Base-by-base conservation (phyloP, 2,797 vertebrate species). In the Nasua narica region DNA sequence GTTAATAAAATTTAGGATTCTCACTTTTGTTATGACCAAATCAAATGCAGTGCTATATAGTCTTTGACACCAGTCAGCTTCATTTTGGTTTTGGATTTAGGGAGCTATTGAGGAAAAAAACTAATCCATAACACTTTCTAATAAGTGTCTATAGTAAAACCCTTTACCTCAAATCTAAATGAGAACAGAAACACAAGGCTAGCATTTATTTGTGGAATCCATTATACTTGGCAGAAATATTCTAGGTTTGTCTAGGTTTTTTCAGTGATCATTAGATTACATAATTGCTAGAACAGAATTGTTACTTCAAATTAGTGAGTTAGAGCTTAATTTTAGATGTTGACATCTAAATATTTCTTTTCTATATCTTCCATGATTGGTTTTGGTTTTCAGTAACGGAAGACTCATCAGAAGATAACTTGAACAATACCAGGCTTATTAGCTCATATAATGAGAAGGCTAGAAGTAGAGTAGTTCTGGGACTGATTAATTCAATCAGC, bases 131-230 rank as follows among this genome's bases (percentile, higher is more conserved):
- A 54, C 81, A 84, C 21, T 85, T 87, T 62, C 23, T 60, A 52
- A 9, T 81, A 94, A 79, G 25, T 58, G 40, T 62, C 23, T 50
- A 1, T 46, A 60, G n/a, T 79, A 85, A 90, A 88, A 91, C 15
- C 40, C 93, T 83, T 58, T 77, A 85, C 14, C 46, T 40, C 18
- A 69, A 46, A 87, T 88, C 40, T 91, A 67, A 89, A 23, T 77
- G 54, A 95, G 43, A 92, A 74, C 10, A 93, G 58, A 91, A 95
- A 86, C 35, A 94, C 69, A 91, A 92, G 43, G 32, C 67, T 89
- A 72, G 46, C 43, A 58, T 54, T 87, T 82, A 87, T 81, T 92
- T 79, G 48, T 83, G 37, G 9, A 93, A 25, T 74, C 25, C 58
- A 90, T 0, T 8, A 32, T 81, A 62, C 12, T 62, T 90, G 52